phyloP scores from a whole-genome alignment of 1,140 invertebrate genomes.

The Goniozus legneri region DNA sequence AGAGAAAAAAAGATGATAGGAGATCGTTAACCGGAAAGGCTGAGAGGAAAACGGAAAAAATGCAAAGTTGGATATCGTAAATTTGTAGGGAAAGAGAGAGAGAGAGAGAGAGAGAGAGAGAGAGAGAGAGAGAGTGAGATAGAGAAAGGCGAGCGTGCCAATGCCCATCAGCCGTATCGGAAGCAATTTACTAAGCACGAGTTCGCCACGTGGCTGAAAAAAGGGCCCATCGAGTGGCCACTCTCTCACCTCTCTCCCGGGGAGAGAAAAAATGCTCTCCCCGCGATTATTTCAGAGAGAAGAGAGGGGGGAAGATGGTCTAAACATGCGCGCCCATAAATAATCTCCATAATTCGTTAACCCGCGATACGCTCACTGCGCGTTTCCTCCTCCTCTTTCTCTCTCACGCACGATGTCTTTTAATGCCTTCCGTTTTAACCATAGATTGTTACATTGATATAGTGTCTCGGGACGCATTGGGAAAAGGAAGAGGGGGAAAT shows the following conservation, averaged over 20 bases:
- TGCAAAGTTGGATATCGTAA: too few relatives aligned
- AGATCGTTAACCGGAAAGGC: neutral
- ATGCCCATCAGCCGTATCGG: slow-evolving; percentile 27
- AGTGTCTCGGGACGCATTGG: slow-evolving; percentile 1
- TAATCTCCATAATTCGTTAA: slow-evolving; percentile 27
- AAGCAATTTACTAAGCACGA: slow-evolving; percentile 37
- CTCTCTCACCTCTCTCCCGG: neutral
- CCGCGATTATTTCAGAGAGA: too few relatives aligned
- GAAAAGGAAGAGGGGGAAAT: neutral
- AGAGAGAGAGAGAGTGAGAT: neutral
- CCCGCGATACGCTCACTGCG: slow-evolving; percentile 12
- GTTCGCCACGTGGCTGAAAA: slow-evolving; percentile 35
- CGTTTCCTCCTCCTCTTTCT: slow-evolving; percentile 23
- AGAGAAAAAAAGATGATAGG: too few relatives aligned
- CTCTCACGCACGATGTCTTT: slow-evolving; percentile 12
- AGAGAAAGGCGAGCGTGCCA: slow-evolving; percentile 14
- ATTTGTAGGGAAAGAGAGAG: neutral
- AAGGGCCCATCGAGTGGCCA: slow-evolving; percentile 10
- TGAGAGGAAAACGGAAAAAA: neutral
- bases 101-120: neutral
- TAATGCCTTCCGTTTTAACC: slow-evolving; percentile 35
- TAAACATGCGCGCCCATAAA: slow-evolving; percentile 21
- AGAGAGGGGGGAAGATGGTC: too few relatives aligned
- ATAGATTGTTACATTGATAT: slow-evolving; percentile 41
- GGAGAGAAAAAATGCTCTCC: slow-evolving; percentile 1